A percentile compares a stretch with the other conserved stretches of the same genome.
Conservation (phyloP, 2,113 vertebrate species). For the Panthera leo region DNA sequence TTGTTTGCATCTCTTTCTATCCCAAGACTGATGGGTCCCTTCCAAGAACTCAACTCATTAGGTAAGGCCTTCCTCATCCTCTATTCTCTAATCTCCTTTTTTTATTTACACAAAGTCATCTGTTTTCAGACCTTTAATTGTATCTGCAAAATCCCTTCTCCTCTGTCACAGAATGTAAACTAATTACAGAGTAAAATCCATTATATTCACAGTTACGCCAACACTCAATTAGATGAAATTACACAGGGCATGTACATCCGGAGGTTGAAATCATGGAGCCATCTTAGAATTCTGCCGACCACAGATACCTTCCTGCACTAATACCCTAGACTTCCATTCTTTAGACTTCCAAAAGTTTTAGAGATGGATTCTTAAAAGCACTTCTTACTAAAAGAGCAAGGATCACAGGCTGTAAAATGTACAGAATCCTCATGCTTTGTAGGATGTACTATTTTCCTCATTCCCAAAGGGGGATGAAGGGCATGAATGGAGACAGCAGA, state of each 20-base stretch:
- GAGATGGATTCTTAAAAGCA: not conserved
- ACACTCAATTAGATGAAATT: not conserved
- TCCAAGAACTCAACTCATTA: not conserved
- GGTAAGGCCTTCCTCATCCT: not conserved
- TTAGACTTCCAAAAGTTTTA: not conserved
- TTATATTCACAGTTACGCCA: not conserved
- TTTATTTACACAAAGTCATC: not conserved
- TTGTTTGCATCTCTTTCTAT: not conserved
- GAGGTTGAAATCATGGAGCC: not conserved
- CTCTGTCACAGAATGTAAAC: not conserved
- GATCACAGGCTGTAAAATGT: not conserved
- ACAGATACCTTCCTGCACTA: not conserved
- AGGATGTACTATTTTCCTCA: not conserved
- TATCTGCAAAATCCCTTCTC: not conserved
- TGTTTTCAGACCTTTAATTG: not conserved
- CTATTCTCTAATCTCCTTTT: not conserved
- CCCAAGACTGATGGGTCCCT: not conserved
- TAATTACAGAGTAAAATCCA: not conserved
- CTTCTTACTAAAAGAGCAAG: not conserved
- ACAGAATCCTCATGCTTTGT: not conserved
- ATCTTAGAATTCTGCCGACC: not conserved
- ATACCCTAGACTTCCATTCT: not conserved
- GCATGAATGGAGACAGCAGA: not conserved
- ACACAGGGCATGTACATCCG: not conserved
- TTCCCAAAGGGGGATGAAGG: not conserved